Percentiles rank a stretch among this genome's conserved stretches.
Conservation (phyloP, 2,797 vertebrate species). For the Gymnoscopelus braueri region DNA sequence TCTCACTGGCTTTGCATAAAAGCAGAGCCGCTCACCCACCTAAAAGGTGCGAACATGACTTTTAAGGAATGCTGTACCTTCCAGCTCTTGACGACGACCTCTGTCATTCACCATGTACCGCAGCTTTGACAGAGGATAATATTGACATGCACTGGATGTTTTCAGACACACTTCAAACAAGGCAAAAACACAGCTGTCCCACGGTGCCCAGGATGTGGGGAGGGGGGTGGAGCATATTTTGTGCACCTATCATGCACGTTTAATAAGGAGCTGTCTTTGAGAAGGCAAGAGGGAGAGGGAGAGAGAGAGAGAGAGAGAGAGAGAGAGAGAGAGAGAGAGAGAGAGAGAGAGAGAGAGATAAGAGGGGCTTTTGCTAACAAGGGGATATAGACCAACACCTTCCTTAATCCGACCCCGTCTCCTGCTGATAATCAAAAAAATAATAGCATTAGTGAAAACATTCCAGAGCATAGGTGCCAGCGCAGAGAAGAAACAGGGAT, state of each 20-base stretch:
- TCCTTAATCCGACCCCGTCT: slow-evolving; percentile 54
- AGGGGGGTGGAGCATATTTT: slow-evolving; percentile 49
- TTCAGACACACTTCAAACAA: slow-evolving; percentile 65
- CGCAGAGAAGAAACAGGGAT: slow-evolving; percentile 74
- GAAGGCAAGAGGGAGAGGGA: slow-evolving; percentile 17
- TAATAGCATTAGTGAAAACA: slow-evolving; percentile 76
- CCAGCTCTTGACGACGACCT: slow-evolving; percentile 56
- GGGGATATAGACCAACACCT: slow-evolving; percentile 62
- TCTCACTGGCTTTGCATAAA: slow-evolving; percentile 62
- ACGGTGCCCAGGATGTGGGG: slow-evolving; percentile 54
- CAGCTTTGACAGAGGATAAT: slow-evolving; percentile 59
- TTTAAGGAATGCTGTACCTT: slow-evolving; percentile 61
- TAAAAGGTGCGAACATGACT: slow-evolving; percentile 54
- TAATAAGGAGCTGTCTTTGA: slow-evolving; percentile 67
- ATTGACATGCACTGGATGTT: slow-evolving; percentile 68
- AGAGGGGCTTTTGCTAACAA: slow-evolving; percentile 32
- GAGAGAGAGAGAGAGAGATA: slow-evolving; percentile 24
- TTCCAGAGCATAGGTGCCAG: slow-evolving; percentile 76
- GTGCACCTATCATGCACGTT: slow-evolving; percentile 57
- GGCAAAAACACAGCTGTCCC: slow-evolving; percentile 58
- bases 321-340: slow-evolving; percentile 14
- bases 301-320: slow-evolving; percentile 9
- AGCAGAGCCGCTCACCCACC: slow-evolving; percentile 58
- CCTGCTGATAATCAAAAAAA: slow-evolving; percentile 77
- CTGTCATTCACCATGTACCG: slow-evolving; percentile 63